Base-by-base conservation (phyloP, 2,888 invertebrate genomes). In the Andricus curvator region DNA sequence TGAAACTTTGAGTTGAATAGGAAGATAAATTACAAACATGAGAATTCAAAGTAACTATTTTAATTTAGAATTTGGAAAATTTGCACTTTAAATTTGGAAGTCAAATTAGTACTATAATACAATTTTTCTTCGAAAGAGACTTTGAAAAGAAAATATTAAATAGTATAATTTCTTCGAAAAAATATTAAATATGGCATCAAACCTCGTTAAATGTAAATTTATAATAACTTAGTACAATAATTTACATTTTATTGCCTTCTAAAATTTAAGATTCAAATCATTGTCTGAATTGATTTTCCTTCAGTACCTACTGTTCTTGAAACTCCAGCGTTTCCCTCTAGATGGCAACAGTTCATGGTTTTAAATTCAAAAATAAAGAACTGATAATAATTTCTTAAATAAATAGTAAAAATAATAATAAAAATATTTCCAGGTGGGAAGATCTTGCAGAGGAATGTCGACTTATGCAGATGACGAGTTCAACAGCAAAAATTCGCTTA, bases 401-500 rank as follows among this genome's bases (percentile, higher is more conserved):
- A 68, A 48, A 22, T n/a, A 25, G 4, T n/a, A 48, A 17, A 48
- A 68, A 41, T 48, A 17, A 17, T 48, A 8, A 17, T 41, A n/a
- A 68, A 65, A 68, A 56, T 68, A 15, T 44, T 79, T 70, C 62
- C 78, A 93, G 93, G 96, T 96, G 96, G 96, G 95, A 95, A 82
- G 95, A 95, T 86, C 93, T 96, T 33, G 95, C 95, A 51, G 95
- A 95, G 86, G 96, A 96, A 86, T 96, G 96, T 88, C 94, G 96
- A 84, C 92, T 96, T 60, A 95, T 96, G 95, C 94, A 95, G 83
- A 93, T 96, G 80, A 94, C 94, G 17, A 93, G 94, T 44, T 92
- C 93, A 82, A 93, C 95, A 84, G 95, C 95, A 6, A 94, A 95
- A 94, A 94, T 97, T 33, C 94, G 98, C 83, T 94, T 98, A 86